Evolutionary conservation across 2,888 invertebrate species (phyloP).

Genomic region (Tenthredo mesomela): DNA sequence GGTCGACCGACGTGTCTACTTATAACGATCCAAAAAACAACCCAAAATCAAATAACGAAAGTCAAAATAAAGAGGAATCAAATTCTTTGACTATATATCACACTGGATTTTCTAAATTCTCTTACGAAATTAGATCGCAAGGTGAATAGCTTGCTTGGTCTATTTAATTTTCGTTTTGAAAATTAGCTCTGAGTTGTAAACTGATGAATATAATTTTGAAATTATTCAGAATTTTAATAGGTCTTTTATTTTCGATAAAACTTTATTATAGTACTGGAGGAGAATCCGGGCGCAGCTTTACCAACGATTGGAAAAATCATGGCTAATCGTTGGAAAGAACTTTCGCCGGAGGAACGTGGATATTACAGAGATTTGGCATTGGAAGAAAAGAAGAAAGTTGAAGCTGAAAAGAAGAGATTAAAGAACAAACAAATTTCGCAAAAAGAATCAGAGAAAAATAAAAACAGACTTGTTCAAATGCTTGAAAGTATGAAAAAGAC

Average conservation of each 20-base stretch:
- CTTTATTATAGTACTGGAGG: constrained; percentile 66
- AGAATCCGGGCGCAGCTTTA: constrained; percentile 71
- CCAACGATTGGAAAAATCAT: constrained; percentile 75
- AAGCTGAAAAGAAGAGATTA: constrained; percentile 31
- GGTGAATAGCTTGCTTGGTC: constrained; percentile 65
- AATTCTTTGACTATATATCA: constrained; percentile 42
- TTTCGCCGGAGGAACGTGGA: constrained; percentile 74
- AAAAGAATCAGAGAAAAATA: constrained; percentile 62
- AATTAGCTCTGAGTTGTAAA: background rate
- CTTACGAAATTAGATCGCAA: constrained; percentile 70
- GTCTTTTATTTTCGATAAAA: background rate
- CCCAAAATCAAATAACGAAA: constrained; percentile 2
- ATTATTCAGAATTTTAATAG: background rate
- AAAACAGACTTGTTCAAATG: constrained; percentile 66
- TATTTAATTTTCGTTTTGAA: constrained; percentile 55
- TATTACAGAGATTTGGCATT: constrained; percentile 69
- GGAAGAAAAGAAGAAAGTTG: constrained; percentile 56
- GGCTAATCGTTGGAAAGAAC: constrained; percentile 73
- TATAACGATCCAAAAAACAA: constrained; percentile 53
- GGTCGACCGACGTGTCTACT: constrained; percentile 64
- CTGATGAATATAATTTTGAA: background rate
- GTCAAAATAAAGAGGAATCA: constrained; percentile 27
- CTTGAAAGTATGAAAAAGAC: constrained; percentile 68
- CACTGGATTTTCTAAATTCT: constrained; percentile 73
- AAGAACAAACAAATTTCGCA: constrained; percentile 29